A percentile compares a stretch with the other conserved stretches of the same genome.
Conservation (phyloP, 2,113 vertebrate species). For the Cephalopterus ornatus region DNA sequence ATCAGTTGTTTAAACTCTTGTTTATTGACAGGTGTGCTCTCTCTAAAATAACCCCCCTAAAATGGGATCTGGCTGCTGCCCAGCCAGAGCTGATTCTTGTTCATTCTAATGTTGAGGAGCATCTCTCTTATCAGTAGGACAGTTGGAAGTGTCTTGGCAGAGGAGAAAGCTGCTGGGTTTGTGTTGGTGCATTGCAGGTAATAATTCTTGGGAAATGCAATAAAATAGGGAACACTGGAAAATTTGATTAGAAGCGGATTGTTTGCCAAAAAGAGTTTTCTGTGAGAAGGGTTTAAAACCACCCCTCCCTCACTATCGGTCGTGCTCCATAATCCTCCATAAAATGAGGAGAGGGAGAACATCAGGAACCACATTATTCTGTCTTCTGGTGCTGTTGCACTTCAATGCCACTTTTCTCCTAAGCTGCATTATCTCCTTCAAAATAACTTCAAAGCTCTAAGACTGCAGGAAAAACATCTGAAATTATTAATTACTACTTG, state of each 20-base stretch:
- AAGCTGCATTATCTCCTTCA: neutral
- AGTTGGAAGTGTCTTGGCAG: neutral
- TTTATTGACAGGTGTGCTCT: neutral
- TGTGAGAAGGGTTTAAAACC: neutral
- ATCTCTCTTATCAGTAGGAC: neutral
- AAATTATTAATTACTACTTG: neutral
- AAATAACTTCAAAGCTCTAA: neutral
- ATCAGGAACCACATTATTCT: neutral
- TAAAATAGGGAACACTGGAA: neutral
- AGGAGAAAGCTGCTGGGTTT: neutral
- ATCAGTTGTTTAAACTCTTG: fast-evolving
- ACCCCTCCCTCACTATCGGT: fast-evolving
- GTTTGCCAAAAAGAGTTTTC: neutral
- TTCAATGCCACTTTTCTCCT: neutral
- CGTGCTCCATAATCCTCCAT: neutral
- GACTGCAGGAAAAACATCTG: neutral
- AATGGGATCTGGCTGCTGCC: neutral
- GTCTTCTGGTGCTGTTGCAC: neutral
- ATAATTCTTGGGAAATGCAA: neutral
- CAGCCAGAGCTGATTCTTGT: neutral
- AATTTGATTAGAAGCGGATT: neutral
- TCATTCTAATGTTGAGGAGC: neutral
- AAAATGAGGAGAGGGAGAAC: neutral
- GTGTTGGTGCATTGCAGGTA: neutral
- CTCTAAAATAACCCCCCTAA: neutral